Evolutionary conservation across 2,113 vertebrate genomes (phyloP).

Genomic region (Sialia sialis): DNA sequence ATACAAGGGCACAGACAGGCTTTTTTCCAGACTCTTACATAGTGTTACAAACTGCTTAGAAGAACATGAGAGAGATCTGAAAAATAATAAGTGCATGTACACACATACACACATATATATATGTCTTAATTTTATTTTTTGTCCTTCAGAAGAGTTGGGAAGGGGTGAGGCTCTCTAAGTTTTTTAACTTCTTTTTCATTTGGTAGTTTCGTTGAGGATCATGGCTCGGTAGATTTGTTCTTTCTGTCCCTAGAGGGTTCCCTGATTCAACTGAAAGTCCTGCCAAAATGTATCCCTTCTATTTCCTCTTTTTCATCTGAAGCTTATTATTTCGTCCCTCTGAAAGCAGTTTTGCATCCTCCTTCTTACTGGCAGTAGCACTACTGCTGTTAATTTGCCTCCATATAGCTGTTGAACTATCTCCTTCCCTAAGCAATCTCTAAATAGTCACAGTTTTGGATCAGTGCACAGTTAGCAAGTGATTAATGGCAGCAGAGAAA

Average conservation of each 20-base stretch:
- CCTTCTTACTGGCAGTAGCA: background rate
- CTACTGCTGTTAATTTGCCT: background rate
- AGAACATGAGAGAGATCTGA: background rate
- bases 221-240: background rate
- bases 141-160: background rate
- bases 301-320: background rate
- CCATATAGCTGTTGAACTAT: background rate
- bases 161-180: background rate
- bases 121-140: background rate
- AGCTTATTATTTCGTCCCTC: background rate
- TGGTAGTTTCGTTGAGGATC: background rate
- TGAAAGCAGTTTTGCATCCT: background rate
- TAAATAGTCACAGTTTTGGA: background rate
- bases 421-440: background rate
- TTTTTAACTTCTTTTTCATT: background rate
- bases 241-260: background rate
- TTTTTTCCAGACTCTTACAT: background rate
- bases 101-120: background rate
- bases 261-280: background rate
- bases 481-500: background rate
- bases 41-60: background rate
- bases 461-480: background rate
- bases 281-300: background rate
- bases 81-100: fast-evolving
- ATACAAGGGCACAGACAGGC: background rate